Conservation (phyloP, 2,113 vertebrate species). For the human region DNA sequence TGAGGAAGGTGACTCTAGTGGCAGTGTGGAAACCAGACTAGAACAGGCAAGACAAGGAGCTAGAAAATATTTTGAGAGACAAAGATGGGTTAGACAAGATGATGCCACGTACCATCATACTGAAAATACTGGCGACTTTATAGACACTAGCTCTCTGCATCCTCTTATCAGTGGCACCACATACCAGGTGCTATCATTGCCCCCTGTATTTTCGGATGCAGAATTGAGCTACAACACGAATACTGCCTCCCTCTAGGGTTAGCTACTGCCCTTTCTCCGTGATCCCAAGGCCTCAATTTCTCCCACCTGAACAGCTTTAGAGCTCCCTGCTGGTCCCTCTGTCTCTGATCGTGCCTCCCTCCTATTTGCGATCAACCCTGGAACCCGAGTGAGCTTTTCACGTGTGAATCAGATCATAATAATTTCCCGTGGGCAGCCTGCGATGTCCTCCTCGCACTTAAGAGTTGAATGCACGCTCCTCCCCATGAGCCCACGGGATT, state of each 20-base stretch:
- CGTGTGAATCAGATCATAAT: not conserved
- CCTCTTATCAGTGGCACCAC: not conserved
- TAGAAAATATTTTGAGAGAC: not conserved
- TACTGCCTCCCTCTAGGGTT: not conserved
- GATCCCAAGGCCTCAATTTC: not conserved
- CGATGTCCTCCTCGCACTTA: not conserved
- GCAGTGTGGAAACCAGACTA: not conserved
- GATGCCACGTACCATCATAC: not conserved
- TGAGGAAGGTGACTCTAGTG: not conserved
- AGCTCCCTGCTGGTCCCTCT: not conserved
- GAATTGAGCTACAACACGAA: not conserved
- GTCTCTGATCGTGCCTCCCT: not conserved
- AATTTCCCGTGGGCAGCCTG: not conserved
- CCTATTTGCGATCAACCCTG: not conserved
- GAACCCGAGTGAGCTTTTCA: not conserved
- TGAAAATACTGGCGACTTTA: not conserved
- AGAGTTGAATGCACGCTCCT: not conserved
- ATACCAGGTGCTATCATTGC: not conserved
- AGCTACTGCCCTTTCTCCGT: not conserved
- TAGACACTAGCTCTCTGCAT: not conserved
- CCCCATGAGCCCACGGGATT: not conserved
- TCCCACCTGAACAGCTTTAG: not conserved
- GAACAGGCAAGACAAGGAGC: not conserved
- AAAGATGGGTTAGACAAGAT: not conserved
- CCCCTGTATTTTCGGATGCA: not conserved